phyloP scores from a whole-genome alignment of 2,797 vertebrate species.

The Leptodactylus fallax region DNA sequence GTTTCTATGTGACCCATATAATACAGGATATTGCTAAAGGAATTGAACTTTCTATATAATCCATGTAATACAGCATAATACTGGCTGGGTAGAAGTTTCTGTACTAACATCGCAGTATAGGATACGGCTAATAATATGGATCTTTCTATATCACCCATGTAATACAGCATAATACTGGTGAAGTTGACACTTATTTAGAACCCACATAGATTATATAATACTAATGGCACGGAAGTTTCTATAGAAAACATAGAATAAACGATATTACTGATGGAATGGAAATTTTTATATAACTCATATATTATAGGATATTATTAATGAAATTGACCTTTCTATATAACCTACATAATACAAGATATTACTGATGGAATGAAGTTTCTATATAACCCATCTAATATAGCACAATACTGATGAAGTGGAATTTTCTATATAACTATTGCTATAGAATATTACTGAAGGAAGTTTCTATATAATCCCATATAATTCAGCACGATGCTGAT shows the following conservation, averaged over 20 bases:
- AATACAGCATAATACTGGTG: neutral
- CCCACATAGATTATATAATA: neutral
- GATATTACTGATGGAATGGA: neutral
- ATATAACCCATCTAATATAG: neutral
- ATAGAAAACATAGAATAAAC: neutral
- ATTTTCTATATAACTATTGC: neutral
- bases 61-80: neutral
- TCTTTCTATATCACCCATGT: neutral
- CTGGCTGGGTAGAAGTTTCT: neutral
- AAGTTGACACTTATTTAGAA: neutral
- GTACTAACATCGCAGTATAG: neutral
- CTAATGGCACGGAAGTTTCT: neutral
- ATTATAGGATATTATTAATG: neutral
- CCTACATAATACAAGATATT: neutral
- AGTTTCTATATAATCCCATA: neutral
- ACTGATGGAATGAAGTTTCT: too few relatives aligned
- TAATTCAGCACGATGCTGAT: neutral
- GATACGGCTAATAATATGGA: neutral
- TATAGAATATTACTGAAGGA: neutral
- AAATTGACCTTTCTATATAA: neutral
- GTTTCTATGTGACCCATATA: too few relatives aligned
- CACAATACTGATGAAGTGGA: neutral
- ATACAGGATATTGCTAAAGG: neutral
- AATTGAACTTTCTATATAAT: neutral
- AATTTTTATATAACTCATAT: neutral